Percentiles rank a stretch among this genome's conserved stretches.
Evolutionary conservation across 1,140 invertebrate genomes (phyloP).

Genomic region (Zaprionus vittiger): DNA sequence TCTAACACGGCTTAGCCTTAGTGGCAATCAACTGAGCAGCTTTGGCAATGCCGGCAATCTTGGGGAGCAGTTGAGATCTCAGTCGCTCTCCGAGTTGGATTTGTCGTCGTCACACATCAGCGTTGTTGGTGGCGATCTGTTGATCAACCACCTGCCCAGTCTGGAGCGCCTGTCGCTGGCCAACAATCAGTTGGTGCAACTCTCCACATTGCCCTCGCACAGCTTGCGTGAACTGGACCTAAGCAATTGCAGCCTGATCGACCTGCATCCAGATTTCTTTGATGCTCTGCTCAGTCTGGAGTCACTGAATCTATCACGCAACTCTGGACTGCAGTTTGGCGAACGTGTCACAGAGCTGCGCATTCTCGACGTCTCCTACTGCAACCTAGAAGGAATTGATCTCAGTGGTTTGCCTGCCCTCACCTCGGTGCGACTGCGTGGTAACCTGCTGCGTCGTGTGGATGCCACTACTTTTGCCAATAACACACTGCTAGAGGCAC

Average conservation of each 20-base stretch:
- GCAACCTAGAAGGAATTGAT: constrained; percentile 87
- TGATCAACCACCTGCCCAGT: constrained; percentile 85
- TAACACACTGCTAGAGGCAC: constrained; percentile 86
- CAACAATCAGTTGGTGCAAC: constrained; percentile 85
- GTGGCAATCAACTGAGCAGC: constrained; percentile 85
- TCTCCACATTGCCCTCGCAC: constrained; percentile 85
- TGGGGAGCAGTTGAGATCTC: constrained; percentile 79
- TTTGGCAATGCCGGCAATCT: constrained; percentile 84
- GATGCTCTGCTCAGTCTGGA: constrained; percentile 85
- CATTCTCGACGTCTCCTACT: constrained; percentile 87
- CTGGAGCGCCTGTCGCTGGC: constrained; percentile 85
- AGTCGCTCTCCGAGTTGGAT: constrained; percentile 85
- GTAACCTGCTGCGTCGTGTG: constrained; percentile 87
- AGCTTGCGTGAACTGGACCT: constrained; percentile 86
- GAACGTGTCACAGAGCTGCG: constrained; percentile 85
- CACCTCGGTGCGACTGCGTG: constrained; percentile 85
- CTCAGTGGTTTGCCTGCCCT: constrained; percentile 87
- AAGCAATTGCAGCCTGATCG: constrained; percentile 85
- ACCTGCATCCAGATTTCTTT: constrained; percentile 85
- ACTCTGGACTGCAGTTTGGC: constrained; percentile 85
- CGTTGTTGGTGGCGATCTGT: constrained; percentile 85
- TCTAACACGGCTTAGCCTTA: constrained; percentile 85
- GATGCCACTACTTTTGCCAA: constrained; percentile 86
- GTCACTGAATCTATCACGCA: constrained; percentile 85
- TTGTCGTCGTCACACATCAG: constrained; percentile 86